Evolutionary conservation across 2,888 invertebrate species (phyloP).

Genomic region (Cephalotes varians): DNA sequence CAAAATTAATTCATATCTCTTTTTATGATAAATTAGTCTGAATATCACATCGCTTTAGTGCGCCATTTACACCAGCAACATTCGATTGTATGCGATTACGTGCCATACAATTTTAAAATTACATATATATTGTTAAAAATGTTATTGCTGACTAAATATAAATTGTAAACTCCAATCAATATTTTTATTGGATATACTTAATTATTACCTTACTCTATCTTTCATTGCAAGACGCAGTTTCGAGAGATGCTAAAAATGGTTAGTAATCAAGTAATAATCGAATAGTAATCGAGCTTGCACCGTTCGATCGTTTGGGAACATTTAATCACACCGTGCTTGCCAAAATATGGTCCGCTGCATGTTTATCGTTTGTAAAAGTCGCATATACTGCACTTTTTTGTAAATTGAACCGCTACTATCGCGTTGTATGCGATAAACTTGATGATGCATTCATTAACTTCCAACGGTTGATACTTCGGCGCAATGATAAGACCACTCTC

Average conservation of each 20-base stretch:
- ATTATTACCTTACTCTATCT: not conserved
- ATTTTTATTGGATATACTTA: constrained; percentile 15
- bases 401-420: constrained; percentile 54
- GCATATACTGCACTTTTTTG: constrained; percentile 33
- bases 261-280: no score
- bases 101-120: not conserved
- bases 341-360: constrained; percentile 5
- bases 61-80: not conserved
- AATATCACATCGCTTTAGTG: not conserved
- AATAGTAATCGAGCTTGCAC: constrained; percentile 25
- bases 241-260: constrained; percentile 11
- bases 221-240: not conserved
- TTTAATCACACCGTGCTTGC: constrained; percentile 25
- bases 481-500: constrained; percentile 37
- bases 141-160: not conserved
- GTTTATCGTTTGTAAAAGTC: constrained; percentile 47
- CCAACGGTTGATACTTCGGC: constrained; percentile 29
- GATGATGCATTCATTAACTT: constrained; percentile 58
- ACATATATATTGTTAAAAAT: not conserved
- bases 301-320: constrained; percentile 26
- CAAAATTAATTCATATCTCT: not conserved
- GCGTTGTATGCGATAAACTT: constrained; percentile 51
- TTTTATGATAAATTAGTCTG: constrained; percentile 3
- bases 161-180: not conserved
- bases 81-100: not conserved